phyloP scores from a whole-genome alignment of 2,113 vertebrate species.

The Neogobius melanostomus region DNA sequence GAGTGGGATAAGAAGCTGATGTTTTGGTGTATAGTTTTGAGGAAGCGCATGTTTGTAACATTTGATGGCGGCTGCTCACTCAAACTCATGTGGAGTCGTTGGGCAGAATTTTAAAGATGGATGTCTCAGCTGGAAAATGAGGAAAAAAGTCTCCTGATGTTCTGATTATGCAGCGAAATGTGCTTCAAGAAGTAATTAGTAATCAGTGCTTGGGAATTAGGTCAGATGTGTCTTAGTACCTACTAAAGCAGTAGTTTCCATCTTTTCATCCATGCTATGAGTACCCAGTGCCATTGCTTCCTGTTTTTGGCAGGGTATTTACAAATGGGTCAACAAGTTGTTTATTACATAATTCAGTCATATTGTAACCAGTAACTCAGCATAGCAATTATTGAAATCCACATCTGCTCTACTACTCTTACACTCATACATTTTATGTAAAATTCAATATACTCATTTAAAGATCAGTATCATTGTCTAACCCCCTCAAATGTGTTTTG shows the following conservation, averaged over 20 bases:
- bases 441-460: too few species aligned
- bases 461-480: too few species aligned
- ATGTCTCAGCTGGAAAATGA: constrained; percentile 11
- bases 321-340: too few species aligned
- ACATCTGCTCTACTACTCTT: too few species aligned
- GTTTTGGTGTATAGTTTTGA: constrained; percentile 14
- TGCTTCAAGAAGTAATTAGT: neutral
- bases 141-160: constrained; percentile 10
- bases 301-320: too few species aligned
- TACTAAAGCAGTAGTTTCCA: neutral
- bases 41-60: constrained; percentile 12
- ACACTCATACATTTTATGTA: too few species aligned
- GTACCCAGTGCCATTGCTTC: too few species aligned
- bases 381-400: too few species aligned
- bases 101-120: neutral
- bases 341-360: too few species aligned
- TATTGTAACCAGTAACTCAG: too few species aligned
- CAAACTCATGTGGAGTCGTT: neutral
- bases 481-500: too few species aligned
- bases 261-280: too few species aligned
- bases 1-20: constrained; percentile 10
- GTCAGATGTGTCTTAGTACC: neutral
- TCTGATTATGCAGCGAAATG: neutral
- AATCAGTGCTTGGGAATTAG: neutral
- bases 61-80: constrained; percentile 37